Conservation (phyloP, 37 sponge, comb jelly and placozoan species). For the Sycon ciliatum region DNA sequence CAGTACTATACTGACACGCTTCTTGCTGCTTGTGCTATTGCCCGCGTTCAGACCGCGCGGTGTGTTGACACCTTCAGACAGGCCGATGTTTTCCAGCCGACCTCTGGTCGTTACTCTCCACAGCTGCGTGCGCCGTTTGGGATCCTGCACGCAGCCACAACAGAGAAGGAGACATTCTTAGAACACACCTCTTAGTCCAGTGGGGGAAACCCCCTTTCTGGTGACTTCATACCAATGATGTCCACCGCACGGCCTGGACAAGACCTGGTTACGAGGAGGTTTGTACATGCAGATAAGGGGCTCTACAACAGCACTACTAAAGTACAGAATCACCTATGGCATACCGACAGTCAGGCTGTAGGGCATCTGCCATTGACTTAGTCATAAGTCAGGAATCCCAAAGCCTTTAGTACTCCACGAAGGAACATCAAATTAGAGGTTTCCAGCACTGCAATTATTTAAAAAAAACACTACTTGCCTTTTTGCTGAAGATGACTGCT, state of each 20-base stretch:
- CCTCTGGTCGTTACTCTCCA: conserved; percentile 76
- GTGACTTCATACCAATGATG: background rate
- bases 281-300: background rate
- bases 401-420: no score
- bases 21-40: no score
- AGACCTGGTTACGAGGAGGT: background rate
- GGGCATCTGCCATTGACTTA: no score
- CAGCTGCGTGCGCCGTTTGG: conserved; percentile 51
- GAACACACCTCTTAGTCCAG: no score
- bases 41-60: no score
- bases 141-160: conserved; percentile 1
- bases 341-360: background rate
- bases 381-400: no score
- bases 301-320: background rate
- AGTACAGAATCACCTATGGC: background rate
- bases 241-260: background rate
- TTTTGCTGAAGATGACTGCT: conserved; percentile 59
- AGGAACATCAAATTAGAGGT: no score
- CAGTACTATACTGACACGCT: conserved; percentile 43
- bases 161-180: no score
- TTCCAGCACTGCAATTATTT: no score
- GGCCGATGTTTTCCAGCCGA: conserved; percentile 57
- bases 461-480: conserved; percentile 26
- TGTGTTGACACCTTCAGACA: no score
- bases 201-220: background rate